A percentile compares a stretch with the other conserved stretches of the same genome.
Evolutionary conservation across 53 echinoderm and acorn worm genomes (phyloP).

Genomic region (Astropecten irregularis): DNA sequence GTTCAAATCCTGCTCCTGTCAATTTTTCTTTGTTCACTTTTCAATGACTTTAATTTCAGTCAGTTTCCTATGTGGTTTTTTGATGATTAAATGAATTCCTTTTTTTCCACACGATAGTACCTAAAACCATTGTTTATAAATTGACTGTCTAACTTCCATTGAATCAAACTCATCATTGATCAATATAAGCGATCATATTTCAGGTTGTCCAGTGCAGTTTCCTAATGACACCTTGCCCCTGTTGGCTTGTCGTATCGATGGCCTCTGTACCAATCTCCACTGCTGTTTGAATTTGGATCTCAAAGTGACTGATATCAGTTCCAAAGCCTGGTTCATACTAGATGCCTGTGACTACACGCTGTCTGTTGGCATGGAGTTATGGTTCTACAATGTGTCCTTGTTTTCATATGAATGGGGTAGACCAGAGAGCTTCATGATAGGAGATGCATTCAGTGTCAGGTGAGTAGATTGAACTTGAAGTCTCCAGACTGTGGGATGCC

Average conservation of each 20-base stretch:
- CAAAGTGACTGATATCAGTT: slow-evolving; percentile 20
- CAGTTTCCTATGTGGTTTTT: no score
- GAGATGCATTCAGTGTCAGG: slow-evolving; percentile 7
- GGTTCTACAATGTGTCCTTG: slow-evolving; percentile 15
- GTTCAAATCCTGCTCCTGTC: no score
- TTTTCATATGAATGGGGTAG: slow-evolving; percentile 23
- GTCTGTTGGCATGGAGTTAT: slow-evolving; percentile 6
- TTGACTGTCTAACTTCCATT: no score
- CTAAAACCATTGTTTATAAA: no score
- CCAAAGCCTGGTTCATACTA: slow-evolving; percentile 4
- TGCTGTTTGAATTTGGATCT: slow-evolving; percentile 21
- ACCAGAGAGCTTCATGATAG: slow-evolving; percentile 7
- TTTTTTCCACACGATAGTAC: no score
- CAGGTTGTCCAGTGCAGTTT: slow-evolving; percentile 22
- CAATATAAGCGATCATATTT: no score
- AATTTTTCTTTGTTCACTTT: no score
- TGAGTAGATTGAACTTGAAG: no score
- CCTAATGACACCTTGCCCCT: slow-evolving; percentile 3
- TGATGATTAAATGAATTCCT: no score
- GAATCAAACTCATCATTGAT: no score
- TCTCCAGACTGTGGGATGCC: no score
- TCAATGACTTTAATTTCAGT: no score
- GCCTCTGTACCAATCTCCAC: slow-evolving; percentile 27
- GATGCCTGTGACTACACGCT: slow-evolving; percentile 15
- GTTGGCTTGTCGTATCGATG: slow-evolving; percentile 2